Conservation (phyloP, 2,888 invertebrate species). For the Machimus rusticus region DNA sequence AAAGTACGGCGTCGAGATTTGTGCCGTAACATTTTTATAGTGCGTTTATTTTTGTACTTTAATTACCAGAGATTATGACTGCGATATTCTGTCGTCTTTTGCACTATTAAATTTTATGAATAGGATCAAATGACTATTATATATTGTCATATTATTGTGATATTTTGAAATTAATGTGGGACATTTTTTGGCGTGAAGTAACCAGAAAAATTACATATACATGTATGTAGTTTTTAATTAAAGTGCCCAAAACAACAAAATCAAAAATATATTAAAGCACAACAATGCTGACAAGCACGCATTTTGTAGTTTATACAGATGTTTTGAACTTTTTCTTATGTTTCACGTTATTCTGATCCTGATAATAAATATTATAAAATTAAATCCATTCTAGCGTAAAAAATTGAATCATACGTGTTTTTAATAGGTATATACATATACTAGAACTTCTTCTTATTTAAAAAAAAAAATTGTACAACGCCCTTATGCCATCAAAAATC, state of each 20-base stretch:
- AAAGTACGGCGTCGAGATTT: background rate
- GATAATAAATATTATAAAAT: too few relatives aligned
- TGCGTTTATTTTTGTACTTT: background rate
- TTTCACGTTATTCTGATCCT: too few relatives aligned
- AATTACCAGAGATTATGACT: background rate
- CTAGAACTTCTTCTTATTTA: background rate
- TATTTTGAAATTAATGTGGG: background rate
- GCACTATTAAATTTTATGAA: background rate
- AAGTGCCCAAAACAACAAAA: too few relatives aligned
- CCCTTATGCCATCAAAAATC: background rate
- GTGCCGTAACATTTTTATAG: background rate
- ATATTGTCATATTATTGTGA: background rate
- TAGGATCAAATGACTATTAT: background rate
- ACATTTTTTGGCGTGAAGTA: background rate
- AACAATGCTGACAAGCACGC: too few relatives aligned
- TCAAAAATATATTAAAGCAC: too few relatives aligned
- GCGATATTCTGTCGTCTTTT: background rate
- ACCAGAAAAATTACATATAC: background rate
- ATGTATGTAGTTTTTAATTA: too few relatives aligned
- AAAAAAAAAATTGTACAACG: background rate
- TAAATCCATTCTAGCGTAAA: background rate
- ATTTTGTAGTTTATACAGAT: too few relatives aligned
- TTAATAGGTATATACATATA: background rate
- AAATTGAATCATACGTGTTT: background rate
- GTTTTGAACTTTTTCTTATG: too few relatives aligned